phyloP scores from a whole-genome alignment of 2,113 vertebrate species.

The Cavia porcellus region DNA sequence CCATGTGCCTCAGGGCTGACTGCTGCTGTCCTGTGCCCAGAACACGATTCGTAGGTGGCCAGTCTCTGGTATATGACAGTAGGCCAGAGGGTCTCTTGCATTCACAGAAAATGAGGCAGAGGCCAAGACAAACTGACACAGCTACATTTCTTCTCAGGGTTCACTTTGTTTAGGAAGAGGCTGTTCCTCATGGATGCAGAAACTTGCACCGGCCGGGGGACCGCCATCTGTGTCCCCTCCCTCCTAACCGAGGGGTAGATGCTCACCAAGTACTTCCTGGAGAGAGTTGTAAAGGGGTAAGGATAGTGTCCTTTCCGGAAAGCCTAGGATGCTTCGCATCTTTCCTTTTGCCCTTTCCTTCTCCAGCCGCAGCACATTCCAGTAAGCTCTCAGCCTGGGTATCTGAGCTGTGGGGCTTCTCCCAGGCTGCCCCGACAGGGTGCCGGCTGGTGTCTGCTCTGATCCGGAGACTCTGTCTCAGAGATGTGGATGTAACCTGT shows the following conservation, averaged over 20 bases:
- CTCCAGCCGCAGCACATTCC: not conserved
- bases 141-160: not conserved
- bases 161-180: not conserved
- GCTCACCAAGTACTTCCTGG: not conserved
- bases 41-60: constrained; percentile 47
- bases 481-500: not conserved
- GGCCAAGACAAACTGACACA: not conserved
- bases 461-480: not conserved
- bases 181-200: not conserved
- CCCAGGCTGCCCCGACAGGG: not conserved
- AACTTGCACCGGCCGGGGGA: not conserved
- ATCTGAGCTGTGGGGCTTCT: not conserved
- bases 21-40: not conserved
- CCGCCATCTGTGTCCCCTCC: not conserved
- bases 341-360: not conserved
- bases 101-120: constrained; percentile 42
- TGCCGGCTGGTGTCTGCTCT: not conserved
- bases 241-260: not conserved
- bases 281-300: not conserved
- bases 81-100: constrained; percentile 33
- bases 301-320: constrained; percentile 12
- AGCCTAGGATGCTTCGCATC: not conserved
- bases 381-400: not conserved
- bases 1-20: constrained; percentile 16
- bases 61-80: not conserved